Percentiles rank a stretch among this genome's conserved stretches.
Evolutionary conservation across 2,888 invertebrate genomes (phyloP).

Genomic region (Myathropa florea): DNA sequence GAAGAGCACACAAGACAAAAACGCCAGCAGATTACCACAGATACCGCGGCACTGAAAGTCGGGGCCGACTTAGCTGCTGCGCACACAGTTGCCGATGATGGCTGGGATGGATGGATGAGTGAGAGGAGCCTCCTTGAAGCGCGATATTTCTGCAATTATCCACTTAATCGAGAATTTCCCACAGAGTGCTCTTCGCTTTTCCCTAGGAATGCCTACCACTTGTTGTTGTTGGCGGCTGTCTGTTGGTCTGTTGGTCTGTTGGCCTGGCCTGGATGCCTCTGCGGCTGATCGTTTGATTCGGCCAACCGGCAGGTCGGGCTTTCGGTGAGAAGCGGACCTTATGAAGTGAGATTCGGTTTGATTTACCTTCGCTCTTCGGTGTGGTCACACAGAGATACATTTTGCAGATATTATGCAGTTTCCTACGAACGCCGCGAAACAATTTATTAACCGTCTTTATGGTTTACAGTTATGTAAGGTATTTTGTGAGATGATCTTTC

Average conservation of each 20-base stretch:
- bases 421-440: slow-evolving; percentile 20
- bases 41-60: not conserved
- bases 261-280: slow-evolving; percentile 57
- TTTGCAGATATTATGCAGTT: too few relatives aligned
- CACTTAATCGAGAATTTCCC: slow-evolving; percentile 66
- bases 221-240: too few relatives aligned
- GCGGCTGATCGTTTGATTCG: slow-evolving; percentile 36
- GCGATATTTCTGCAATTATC: slow-evolving; percentile 59
- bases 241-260: too few relatives aligned
- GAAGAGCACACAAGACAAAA: slow-evolving; percentile 12
- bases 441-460: slow-evolving; percentile 8
- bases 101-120: slow-evolving; percentile 17
- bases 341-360: slow-evolving; percentile 48
- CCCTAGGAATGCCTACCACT: not conserved
- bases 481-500: slow-evolving; percentile 57
- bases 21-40: slow-evolving; percentile 14
- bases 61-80: not conserved
- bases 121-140: slow-evolving; percentile 55
- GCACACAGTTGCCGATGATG: slow-evolving; percentile 8
- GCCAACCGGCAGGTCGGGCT: slow-evolving; percentile 13
- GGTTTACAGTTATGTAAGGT: slow-evolving; percentile 56
- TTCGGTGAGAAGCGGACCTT: slow-evolving; percentile 46
- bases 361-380: slow-evolving; percentile 45
- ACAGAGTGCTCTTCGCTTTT: slow-evolving; percentile 26
- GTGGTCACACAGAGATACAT: slow-evolving; percentile 37